Percentiles rank a stretch among this genome's conserved stretches.
Evolutionary conservation across 2,797 vertebrate genomes (phyloP).

Genomic region (Alauda arvensis): DNA sequence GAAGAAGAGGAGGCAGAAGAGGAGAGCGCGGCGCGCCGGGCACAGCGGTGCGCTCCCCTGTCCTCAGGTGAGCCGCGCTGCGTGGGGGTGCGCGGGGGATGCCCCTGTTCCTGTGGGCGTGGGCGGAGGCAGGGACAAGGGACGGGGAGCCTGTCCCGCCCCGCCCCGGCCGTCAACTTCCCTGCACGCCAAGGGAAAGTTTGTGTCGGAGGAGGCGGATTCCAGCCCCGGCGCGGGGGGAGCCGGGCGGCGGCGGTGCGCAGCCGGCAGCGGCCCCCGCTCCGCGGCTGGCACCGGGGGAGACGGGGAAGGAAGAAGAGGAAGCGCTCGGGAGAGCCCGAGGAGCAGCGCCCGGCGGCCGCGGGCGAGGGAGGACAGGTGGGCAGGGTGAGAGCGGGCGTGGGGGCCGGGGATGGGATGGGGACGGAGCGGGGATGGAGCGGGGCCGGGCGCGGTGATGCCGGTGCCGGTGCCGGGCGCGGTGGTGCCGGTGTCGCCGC

Average conservation of each 20-base stretch:
- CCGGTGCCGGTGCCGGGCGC: not conserved
- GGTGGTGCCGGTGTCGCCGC: not conserved
- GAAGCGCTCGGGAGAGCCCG: not conserved
- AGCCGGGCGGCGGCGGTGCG: not conserved
- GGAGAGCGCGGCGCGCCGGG: not conserved
- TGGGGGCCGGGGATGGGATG: not conserved
- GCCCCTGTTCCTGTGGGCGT: not conserved
- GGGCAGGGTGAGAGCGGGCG: not conserved
- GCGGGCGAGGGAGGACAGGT: not conserved
- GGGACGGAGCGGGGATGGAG: not conserved
- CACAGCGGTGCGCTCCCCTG: not conserved
- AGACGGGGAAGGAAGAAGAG: too few species aligned
- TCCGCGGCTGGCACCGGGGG: not conserved
- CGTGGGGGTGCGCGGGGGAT: not conserved
- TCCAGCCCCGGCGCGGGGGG: not conserved
- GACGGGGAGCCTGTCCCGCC: not conserved
- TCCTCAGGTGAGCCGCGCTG: not conserved
- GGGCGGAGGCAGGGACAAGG: not conserved
- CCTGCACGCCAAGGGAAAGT: slow-evolving; percentile 4
- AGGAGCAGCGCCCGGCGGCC: not conserved
- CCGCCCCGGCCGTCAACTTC: not conserved
- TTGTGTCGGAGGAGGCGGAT: not conserved
- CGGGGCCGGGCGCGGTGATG: not conserved
- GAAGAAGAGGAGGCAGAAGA: not conserved
- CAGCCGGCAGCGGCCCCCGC: not conserved